Evolutionary conservation across 2,113 vertebrate genomes (phyloP), one percentile per base, ranked within the genome.

Genomic region (Piprites chloris): DNA sequence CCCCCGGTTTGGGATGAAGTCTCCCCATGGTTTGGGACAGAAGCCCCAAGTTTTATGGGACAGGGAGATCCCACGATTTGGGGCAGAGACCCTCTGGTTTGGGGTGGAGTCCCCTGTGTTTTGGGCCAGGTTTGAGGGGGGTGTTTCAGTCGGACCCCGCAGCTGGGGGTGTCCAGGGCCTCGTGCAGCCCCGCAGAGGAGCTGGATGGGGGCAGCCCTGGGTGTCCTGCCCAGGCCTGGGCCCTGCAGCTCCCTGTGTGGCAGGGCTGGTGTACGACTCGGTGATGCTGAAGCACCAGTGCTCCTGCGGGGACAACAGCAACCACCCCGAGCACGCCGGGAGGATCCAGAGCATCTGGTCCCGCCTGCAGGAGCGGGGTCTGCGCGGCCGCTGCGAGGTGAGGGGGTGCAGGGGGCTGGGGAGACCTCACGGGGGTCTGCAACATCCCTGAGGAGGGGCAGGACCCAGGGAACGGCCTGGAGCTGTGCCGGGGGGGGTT

Each of bases 271-370:
- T 98, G 26, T 99, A 99, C 13, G 99, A 99, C 77, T 98, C 98
- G 2, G 98, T 98, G 87, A 99, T 99, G 99, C 98, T 99, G 94
- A 99, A 99, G 88, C 99, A 99, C 83, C 98, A 99, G n/a, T 99
- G 98, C 94, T 98, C 98, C 72, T 99, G 99, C 3, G 98, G 99
- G 1, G 98, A 99, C 97, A 99, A 98, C 97, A 99, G 98, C 97
- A 98, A 97, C 73, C 99, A 99, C 77, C 98, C 98, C 0, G 99
- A 99, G 95, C 98, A 99, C 6, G 98, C 98, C 0, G 98, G 98
- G 24, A 98, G 99, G 39, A 98, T 99, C 95, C 98, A 98, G 96
- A 99, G 98, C 97, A 99, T 99, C 97, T 99, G 98, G 98, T 99
- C 98, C 52, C 98, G 99, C 30, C 98, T 99, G 85, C 98, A 98